These are phyloP conservation scores for Columba janthina DNA, from an alignment of 2,113 vertebrate species.

Conservation along the genomic window DNA sequence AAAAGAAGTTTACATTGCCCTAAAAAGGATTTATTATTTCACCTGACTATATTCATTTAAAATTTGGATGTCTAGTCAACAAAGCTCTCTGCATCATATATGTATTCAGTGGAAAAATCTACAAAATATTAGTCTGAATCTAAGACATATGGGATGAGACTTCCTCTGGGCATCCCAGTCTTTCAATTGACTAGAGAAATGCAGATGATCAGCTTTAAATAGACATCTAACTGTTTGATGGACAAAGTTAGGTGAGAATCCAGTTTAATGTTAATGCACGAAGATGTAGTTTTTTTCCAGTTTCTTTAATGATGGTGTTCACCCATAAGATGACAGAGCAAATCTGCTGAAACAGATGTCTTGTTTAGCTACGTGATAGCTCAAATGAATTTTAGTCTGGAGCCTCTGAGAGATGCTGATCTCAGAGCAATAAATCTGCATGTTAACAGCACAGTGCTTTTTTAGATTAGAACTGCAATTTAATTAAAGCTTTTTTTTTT, in stretches of 20 bases:
- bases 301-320: background rate
- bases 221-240: background rate
- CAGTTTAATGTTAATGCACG: background rate
- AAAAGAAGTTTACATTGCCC: background rate
- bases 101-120: background rate
- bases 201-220: background rate
- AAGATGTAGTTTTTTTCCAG: background rate
- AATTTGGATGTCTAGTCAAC: background rate
- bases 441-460: background rate
- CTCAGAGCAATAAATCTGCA: conserved; percentile 30
- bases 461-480: conserved; percentile 24
- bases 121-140: background rate
- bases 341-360: background rate
- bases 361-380: background rate
- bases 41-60: background rate
- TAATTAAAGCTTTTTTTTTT: background rate
- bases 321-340: background rate
- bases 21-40: conserved; percentile 5
- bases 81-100: background rate
- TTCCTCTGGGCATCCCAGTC: background rate
- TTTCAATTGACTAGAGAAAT: background rate
- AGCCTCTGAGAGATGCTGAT: background rate
- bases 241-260: background rate
- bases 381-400: background rate
- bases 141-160: background rate